Evolutionary conservation across 2,888 invertebrate genomes (phyloP).

Genomic region (Amiota communis): DNA sequence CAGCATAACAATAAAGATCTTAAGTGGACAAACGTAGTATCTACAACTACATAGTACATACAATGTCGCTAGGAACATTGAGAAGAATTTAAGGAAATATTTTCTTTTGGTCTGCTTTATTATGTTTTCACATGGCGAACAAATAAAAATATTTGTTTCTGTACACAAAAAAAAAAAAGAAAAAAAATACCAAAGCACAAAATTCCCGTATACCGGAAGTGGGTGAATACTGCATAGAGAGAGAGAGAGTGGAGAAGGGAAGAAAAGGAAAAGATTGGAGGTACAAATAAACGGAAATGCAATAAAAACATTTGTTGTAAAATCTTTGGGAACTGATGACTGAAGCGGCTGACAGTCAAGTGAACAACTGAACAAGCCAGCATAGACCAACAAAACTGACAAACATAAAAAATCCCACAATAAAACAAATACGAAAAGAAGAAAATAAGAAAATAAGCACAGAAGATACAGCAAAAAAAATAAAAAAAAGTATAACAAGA

Average conservation of each 20-base stretch:
- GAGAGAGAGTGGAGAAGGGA: no score
- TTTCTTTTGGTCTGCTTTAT: not conserved
- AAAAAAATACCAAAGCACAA: not conserved
- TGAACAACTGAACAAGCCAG: no score
- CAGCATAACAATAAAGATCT: constrained; percentile 12
- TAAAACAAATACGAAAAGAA: constrained; percentile 28
- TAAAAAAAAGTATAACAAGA: constrained; percentile 42
- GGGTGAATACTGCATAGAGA: no score
- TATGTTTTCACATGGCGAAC: not conserved
- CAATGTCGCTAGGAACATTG: not conserved
- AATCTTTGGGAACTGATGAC: not conserved
- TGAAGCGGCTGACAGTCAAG: not conserved
- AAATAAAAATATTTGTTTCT: not conserved
- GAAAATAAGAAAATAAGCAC: constrained; percentile 33
- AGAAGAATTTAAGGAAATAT: not conserved
- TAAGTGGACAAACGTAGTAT: not conserved
- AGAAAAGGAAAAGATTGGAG: not conserved
- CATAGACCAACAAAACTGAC: constrained; percentile 28
- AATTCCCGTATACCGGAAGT: not conserved
- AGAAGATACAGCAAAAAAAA: constrained; percentile 32
- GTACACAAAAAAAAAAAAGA: not conserved
- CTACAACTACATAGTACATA: not conserved
- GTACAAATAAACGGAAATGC: constrained; percentile 30
- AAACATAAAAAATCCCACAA: constrained; percentile 46
- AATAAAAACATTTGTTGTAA: constrained; percentile 48